Conservation (phyloP, 2,888 invertebrate species). For the Altica lythri region DNA sequence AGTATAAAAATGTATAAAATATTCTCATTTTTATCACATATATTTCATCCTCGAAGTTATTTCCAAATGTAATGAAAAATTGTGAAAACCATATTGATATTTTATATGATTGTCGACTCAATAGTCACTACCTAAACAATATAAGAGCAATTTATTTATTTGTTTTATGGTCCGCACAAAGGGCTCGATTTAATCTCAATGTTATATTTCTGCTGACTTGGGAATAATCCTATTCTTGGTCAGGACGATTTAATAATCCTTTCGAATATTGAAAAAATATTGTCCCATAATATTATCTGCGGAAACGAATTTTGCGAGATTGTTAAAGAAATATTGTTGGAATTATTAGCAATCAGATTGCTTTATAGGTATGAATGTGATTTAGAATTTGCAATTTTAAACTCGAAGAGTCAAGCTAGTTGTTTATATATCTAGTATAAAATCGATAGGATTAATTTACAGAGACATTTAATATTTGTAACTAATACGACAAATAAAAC, state of each 20-base stretch:
- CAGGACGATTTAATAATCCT: slow-evolving; percentile 20
- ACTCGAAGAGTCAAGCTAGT: too few species aligned
- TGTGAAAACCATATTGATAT: not conserved
- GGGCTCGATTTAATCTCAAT: slow-evolving; percentile 28
- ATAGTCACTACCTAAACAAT: slow-evolving; percentile 18
- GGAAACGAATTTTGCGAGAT: slow-evolving; percentile 12
- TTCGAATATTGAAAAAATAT: slow-evolving; percentile 23
- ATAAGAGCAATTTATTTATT: slow-evolving; percentile 30
- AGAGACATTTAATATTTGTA: too few species aligned
- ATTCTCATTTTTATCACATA: too few species aligned
- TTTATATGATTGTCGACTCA: not conserved
- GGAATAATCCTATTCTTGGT: slow-evolving; percentile 15
- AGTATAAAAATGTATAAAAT: too few species aligned
- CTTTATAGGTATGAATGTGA: not conserved
- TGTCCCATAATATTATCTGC: slow-evolving; percentile 9
- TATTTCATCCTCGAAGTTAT: too few species aligned
- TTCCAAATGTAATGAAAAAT: not conserved
- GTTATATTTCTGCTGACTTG: slow-evolving; percentile 22
- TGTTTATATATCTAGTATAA: too few species aligned
- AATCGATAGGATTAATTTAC: too few species aligned
- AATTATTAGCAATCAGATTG: slow-evolving; percentile 10
- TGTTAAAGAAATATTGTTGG: slow-evolving; percentile 2
- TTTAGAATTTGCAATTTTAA: too few species aligned
- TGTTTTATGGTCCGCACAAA: slow-evolving; percentile 22
- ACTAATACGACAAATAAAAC: too few species aligned